Evolutionary conservation across 2,113 vertebrate species (phyloP), one percentile per base, ranked within the genome.

Genomic region (Ptilorrhoa leucosticta): DNA sequence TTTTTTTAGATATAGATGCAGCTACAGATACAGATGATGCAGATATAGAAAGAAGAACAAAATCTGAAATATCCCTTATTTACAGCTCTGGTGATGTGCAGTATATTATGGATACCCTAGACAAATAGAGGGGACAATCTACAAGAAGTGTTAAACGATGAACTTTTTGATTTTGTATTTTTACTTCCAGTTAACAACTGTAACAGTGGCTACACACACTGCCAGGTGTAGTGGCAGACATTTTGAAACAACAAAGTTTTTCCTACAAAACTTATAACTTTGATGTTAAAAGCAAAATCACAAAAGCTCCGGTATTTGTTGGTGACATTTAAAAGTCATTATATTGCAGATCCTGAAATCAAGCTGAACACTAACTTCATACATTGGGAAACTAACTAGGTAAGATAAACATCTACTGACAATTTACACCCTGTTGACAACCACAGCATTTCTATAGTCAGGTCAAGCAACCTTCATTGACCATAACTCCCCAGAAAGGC

Each of bases 161-260:
- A 96, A 86, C 4, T 51, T 22, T 28, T 61, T 83, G 33, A 70
- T 87, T 94, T 91, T 84, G 57, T 16, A 27, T 61, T 83, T 57
- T 68, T 22, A n/a, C 40, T 51, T 78, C 42, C 53, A 65, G 31
- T 54, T 87, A 65, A 72, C 27, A 70, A 8, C 5, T 1, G 0
- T 24, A 71, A 80, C 33, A 56, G 51, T 7, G 10, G 19, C 30
- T 66, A 45, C 23, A 44, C 9, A 33, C 22, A 15, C 28, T 42
- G 45, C 10, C 51, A 53, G 3, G 1, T 40, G 28, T 2, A 70
- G 26, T 0, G 8, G 22, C n/a, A 65, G 56, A 44, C 6, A 63
- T 51, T 65, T 92, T 42, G 9, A 91, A 70, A 30, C 48, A 87
- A 57, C 6, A 3, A 40, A 40, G 12, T 10, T 89, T 73, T 76